Evolutionary conservation across 2,888 invertebrate species (phyloP).

Genomic region (Abrostola tripartita): DNA sequence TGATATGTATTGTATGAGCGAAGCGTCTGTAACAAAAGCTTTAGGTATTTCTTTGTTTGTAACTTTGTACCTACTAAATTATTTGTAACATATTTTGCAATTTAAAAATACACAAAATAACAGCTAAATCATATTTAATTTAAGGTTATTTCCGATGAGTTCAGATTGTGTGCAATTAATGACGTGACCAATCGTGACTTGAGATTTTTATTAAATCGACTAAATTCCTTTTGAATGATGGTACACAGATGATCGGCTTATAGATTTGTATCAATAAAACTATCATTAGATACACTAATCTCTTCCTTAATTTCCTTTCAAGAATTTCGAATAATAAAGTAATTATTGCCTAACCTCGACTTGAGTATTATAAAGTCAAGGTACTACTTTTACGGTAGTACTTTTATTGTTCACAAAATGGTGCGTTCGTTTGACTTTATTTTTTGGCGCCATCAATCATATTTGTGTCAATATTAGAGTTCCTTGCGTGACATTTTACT

Average conservation of each 20-base stretch:
- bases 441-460: constrained; percentile 60
- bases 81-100: no score
- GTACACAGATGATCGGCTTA: constrained; percentile 23
- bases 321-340: constrained; percentile 65
- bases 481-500: constrained; percentile 57
- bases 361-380: constrained; percentile 75
- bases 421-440: constrained; percentile 41
- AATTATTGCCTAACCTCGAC: constrained; percentile 71
- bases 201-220: constrained; percentile 14
- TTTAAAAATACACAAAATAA: background rate
- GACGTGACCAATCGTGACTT: background rate
- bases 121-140: background rate
- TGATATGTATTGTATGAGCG: constrained; percentile 7
- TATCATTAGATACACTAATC: constrained; percentile 55
- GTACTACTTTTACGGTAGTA: constrained; percentile 54
- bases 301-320: constrained; percentile 69
- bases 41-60: background rate
- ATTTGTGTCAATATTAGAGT: constrained; percentile 65
- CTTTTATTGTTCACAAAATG: constrained; percentile 74
- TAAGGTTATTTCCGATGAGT: background rate
- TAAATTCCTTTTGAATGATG: constrained; percentile 9
- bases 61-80: background rate
- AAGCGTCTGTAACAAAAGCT: no score
- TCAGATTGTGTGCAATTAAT: background rate
- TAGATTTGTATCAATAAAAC: constrained; percentile 44